phyloP scores from a whole-genome alignment of 2,113 vertebrate genomes.

The Capricornis sumatraensis region DNA sequence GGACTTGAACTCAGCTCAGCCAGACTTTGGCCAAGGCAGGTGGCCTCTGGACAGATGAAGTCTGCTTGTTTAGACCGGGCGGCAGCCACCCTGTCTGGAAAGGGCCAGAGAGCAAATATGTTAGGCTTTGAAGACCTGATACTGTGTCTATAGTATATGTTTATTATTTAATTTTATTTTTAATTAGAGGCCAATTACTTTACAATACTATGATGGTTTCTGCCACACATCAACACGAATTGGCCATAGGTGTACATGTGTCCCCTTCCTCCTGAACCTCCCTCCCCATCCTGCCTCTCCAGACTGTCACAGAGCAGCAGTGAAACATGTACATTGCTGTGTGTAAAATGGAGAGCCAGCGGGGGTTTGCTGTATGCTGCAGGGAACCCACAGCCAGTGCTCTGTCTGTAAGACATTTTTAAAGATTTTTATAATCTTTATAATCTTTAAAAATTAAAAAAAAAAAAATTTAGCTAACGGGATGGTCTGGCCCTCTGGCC shows the following conservation, averaged over 20 bases:
- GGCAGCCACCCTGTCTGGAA: background rate
- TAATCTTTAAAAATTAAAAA: background rate
- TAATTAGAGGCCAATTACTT: background rate
- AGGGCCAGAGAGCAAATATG: background rate
- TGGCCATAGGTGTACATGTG: background rate
- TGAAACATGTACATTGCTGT: background rate
- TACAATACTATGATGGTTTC: background rate
- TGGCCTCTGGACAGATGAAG: background rate
- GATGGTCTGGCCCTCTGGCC: background rate
- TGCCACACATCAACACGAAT: background rate
- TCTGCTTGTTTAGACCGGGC: background rate
- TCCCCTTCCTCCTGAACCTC: background rate
- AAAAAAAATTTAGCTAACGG: background rate
- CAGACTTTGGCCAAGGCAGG: background rate
- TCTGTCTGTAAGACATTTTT: background rate
- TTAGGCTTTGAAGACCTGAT: background rate
- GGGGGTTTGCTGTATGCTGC: background rate
- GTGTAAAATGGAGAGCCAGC: background rate
- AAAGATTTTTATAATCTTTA: background rate
- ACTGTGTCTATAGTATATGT: background rate
- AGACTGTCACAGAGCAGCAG: background rate
- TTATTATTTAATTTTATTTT: background rate
- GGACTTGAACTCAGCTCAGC: background rate
- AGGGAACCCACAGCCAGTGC: background rate
- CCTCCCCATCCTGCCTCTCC: background rate